Percentiles rank a stretch among this genome's conserved stretches.
Evolutionary conservation across 2,797 vertebrate genomes (phyloP).

Genomic region (Alosa sapidissima): DNA sequence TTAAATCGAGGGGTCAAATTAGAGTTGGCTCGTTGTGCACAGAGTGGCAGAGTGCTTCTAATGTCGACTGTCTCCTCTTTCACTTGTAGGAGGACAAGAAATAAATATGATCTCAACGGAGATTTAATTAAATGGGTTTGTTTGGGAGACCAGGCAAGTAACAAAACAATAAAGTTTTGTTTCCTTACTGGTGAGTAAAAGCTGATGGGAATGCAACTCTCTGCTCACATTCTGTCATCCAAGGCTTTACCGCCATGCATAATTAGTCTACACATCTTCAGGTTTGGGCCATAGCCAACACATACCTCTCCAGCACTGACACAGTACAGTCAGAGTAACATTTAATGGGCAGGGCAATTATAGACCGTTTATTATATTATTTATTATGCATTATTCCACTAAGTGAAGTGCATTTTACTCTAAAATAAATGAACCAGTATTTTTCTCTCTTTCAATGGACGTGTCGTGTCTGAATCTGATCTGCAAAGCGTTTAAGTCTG

Average conservation of each 20-base stretch:
- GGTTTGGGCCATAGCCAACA: slow-evolving; percentile 50
- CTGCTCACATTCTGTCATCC: slow-evolving; percentile 63
- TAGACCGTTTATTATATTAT: too few species aligned
- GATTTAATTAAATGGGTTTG: slow-evolving; percentile 67
- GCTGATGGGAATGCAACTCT: slow-evolving; percentile 57
- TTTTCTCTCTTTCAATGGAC: background rate
- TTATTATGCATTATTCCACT: background rate
- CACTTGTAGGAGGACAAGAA: background rate
- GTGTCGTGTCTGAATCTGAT: background rate
- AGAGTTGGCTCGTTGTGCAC: background rate
- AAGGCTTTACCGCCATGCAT: slow-evolving; percentile 42
- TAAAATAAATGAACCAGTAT: background rate
- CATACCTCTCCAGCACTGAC: slow-evolving; percentile 52
- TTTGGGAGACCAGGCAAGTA: slow-evolving; percentile 58
- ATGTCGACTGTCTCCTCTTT: background rate
- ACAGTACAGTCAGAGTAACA: slow-evolving; percentile 30
- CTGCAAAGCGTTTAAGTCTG: background rate
- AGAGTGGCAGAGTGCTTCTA: background rate
- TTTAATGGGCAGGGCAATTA: background rate
- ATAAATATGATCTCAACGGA: slow-evolving; percentile 35
- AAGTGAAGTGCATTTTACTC: background rate
- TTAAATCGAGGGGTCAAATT: background rate
- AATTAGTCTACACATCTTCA: slow-evolving; percentile 64
- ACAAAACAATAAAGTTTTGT: slow-evolving; percentile 58
- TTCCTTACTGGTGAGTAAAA: slow-evolving; percentile 51